Percentiles rank a stretch among this genome's conserved stretches.
Conservation (phyloP, 2,888 invertebrate species). For the Dinocampus coccinellae region DNA sequence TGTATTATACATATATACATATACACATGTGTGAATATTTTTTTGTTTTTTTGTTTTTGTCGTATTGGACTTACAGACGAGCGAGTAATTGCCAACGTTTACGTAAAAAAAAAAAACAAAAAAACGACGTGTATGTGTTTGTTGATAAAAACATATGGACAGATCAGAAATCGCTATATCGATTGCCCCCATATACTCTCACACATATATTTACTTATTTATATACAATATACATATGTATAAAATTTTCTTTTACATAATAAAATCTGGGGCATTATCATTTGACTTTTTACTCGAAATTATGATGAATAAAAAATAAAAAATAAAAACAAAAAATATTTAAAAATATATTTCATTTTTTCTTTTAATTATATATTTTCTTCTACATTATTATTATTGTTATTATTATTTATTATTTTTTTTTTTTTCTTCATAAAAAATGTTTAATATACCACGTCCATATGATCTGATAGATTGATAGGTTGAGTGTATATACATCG, state of each 20-base stretch:
- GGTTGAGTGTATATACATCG: neutral
- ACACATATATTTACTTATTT: too few species aligned
- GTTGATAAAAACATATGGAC: neutral
- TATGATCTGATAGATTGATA: conserved; percentile 18
- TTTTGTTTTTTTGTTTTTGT: neutral
- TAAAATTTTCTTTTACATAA: neutral
- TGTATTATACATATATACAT: too few species aligned
- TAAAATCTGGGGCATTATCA: neutral
- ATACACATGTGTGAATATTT: too few species aligned
- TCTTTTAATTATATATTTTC: too few species aligned
- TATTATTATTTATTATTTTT: too few species aligned
- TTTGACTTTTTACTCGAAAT: neutral
- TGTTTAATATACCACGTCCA: neutral
- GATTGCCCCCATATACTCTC: neutral
- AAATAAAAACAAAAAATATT: too few species aligned
- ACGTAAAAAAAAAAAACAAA: neutral
- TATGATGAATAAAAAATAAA: neutral
- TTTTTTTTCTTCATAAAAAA: too few species aligned
- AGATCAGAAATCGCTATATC: neutral
- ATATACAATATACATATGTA: neutral
- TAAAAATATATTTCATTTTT: too few species aligned
- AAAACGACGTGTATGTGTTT: neutral
- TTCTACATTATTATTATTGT: too few species aligned
- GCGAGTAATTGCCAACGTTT: neutral
- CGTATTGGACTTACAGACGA: neutral